Conservation (phyloP, 2,113 vertebrate genomes). For the Laterallus jamaicensis region DNA sequence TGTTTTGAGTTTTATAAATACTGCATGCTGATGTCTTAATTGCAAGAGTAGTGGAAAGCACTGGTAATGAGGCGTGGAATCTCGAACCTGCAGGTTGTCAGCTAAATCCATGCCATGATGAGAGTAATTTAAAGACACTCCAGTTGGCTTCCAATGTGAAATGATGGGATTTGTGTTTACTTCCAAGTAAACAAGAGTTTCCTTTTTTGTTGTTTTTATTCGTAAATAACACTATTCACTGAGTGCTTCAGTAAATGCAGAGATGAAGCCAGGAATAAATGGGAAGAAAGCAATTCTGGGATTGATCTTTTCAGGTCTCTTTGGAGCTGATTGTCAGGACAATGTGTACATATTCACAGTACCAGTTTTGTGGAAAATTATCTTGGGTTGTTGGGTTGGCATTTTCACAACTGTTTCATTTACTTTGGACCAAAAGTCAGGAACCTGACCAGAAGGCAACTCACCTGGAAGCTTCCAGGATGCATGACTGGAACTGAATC, state of each 20-base stretch:
- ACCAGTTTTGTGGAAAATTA: background rate
- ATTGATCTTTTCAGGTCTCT: background rate
- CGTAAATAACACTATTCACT: background rate
- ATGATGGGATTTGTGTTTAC: conserved; percentile 10
- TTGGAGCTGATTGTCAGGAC: background rate
- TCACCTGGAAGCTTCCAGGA: background rate
- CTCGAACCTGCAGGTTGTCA: conserved; percentile 11
- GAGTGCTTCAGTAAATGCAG: background rate
- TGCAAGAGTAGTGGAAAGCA: conserved; percentile 1
- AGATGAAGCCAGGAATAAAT: background rate
- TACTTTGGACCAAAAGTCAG: background rate
- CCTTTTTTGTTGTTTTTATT: background rate
- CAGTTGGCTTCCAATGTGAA: conserved; percentile 4
- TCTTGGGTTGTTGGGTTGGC: background rate
- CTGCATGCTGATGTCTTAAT: conserved; percentile 4
- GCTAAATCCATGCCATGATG: background rate
- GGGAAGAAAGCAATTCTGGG: background rate
- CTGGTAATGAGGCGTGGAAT: background rate
- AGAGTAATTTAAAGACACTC: conserved; percentile 28
- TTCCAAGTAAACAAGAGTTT: background rate
- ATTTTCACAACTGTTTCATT: background rate
- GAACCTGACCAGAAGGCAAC: background rate
- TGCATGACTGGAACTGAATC: background rate
- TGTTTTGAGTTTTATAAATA: conserved; percentile 1
- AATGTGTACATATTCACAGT: background rate